These are phyloP conservation scores for Teleopsis dalmanni DNA, from an alignment of 1,140 invertebrate genomes.

Conservation along the genomic window DNA sequence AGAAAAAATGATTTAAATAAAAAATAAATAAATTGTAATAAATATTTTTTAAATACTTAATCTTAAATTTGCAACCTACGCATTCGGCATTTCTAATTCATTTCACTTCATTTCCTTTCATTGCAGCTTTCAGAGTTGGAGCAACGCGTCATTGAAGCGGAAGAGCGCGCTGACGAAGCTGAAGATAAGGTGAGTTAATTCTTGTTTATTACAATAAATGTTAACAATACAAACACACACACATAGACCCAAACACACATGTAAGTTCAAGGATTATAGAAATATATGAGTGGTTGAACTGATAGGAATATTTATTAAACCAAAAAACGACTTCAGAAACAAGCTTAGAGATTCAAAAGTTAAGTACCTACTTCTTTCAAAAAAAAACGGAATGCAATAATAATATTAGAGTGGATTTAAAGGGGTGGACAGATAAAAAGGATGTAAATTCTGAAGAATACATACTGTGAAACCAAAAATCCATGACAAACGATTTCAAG, in stretches of 20 bases:
- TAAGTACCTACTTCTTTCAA: neutral
- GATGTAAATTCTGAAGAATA: no score
- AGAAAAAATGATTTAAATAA: no score
- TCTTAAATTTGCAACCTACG: no score
- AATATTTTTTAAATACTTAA: no score
- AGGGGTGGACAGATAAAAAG: no score
- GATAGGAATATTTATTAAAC: neutral
- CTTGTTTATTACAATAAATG: no score
- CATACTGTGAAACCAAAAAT: no score
- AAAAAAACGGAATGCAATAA: neutral
- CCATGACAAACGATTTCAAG: no score
- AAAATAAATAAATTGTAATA: no score
- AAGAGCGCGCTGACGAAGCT: constrained; percentile 80
- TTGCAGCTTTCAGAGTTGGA: constrained; percentile 87
- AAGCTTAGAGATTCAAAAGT: no score
- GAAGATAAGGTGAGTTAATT: constrained; percentile 84
- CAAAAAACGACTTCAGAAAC: neutral
- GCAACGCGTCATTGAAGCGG: constrained; percentile 80
- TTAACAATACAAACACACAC: neutral
- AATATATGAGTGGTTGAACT: neutral
- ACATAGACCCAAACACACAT: neutral
- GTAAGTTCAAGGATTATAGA: neutral
- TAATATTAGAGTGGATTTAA: no score
- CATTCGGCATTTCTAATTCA: no score
- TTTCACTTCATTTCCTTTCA: constrained; percentile 45